Evolutionary conservation across 2,888 invertebrate genomes (phyloP).

Genomic region (Athalia rosae): DNA sequence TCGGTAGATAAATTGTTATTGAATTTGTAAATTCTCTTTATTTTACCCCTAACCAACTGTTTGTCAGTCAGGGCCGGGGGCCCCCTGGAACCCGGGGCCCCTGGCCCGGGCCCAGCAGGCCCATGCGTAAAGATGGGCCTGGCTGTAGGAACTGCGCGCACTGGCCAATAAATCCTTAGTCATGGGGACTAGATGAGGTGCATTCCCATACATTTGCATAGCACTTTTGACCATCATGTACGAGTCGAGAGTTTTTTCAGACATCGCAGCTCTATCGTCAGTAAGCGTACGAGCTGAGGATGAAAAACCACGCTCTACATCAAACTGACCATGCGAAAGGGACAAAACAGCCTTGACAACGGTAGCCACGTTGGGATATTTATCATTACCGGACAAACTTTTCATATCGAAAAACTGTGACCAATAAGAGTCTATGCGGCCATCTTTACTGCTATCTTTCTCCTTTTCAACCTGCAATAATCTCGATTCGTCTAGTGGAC

Average conservation of each 20-base stretch:
- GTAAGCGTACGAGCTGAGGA: conserved; percentile 21
- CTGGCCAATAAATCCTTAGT: conserved; percentile 4
- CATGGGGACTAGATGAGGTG: conserved; percentile 19
- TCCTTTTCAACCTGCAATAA: conserved; percentile 30
- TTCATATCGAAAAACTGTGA: conserved; percentile 33
- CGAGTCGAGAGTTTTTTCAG: conserved; percentile 19
- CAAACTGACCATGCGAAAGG: conserved; percentile 25
- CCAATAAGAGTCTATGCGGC: conserved; percentile 43
- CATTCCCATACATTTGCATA: conserved; percentile 15
- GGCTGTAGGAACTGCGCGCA: conserved; percentile 5
- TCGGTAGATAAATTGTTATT: neutral
- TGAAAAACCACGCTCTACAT: conserved; percentile 20
- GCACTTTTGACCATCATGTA: conserved; percentile 25
- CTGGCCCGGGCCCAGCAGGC: neutral
- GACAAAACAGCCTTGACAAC: conserved; percentile 24
- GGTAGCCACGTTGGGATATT: conserved; percentile 3
- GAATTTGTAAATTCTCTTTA: neutral
- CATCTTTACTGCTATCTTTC: conserved; percentile 11
- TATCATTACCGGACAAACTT: conserved; percentile 9
- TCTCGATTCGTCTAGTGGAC: conserved; percentile 39
- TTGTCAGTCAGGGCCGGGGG: neutral
- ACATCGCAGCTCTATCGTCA: conserved; percentile 6
- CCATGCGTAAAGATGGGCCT: neutral
- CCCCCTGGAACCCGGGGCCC: neutral
- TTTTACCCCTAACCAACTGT: neutral